Conservation (phyloP, 92 coral and sea anemone genomes). For the Epizoanthus rinbou region DNA sequence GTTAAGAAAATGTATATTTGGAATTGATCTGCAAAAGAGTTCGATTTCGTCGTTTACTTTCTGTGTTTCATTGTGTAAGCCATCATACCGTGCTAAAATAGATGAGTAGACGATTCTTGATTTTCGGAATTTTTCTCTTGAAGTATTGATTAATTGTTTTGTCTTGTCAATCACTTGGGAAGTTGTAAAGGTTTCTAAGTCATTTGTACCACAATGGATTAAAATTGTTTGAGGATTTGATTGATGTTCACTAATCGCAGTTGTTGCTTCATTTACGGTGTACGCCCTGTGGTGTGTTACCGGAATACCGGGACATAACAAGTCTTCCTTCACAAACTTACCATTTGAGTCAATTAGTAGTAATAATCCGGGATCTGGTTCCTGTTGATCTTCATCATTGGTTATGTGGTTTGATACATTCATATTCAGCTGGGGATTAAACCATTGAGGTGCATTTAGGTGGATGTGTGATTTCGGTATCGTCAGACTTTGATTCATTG, state of each 20-base stretch:
- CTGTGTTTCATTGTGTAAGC: not conserved
- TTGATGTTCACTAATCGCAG: not conserved
- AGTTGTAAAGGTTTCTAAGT: constrained; percentile 26
- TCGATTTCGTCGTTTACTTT: constrained; percentile 13
- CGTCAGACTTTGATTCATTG: not conserved
- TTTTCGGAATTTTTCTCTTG: constrained; percentile 19
- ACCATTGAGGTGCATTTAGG: too few relatives aligned
- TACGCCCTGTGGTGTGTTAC: not conserved
- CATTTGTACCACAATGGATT: constrained; percentile 49
- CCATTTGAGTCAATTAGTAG: not conserved
- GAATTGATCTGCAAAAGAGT: not conserved
- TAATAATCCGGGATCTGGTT: too few relatives aligned
- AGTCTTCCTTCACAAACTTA: not conserved
- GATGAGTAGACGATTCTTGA: constrained; percentile 25
- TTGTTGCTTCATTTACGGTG: not conserved
- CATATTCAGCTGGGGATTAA: too few relatives aligned
- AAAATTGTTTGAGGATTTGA: constrained; percentile 4
- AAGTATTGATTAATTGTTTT: not conserved
- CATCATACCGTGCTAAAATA: constrained; percentile 15
- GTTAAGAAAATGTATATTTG: not conserved
- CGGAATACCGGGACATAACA: constrained; percentile 1
- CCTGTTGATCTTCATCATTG: too few relatives aligned
- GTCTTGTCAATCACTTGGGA: constrained; percentile 6
- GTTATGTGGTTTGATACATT: too few relatives aligned
- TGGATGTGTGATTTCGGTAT: too few relatives aligned